These are phyloP conservation scores for Malacoctenus gilli DNA, from an alignment of 2,797 vertebrate genomes.

Conservation along the genomic window DNA sequence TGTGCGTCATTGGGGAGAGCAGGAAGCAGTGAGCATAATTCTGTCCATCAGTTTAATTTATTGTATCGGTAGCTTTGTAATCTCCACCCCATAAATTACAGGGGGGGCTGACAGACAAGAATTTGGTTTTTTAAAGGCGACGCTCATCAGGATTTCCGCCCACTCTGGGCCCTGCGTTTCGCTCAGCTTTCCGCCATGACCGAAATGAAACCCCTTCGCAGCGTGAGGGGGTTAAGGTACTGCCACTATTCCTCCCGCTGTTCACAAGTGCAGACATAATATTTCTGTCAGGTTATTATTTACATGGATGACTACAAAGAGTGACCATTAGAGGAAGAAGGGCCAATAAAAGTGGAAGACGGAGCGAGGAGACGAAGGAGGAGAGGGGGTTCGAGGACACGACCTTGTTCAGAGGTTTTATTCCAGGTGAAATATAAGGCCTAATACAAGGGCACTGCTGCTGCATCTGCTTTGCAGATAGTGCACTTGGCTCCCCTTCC, in stretches of 20 bases:
- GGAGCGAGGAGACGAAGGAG: constrained; percentile 2
- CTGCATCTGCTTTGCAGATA: constrained; percentile 80
- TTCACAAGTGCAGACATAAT: constrained; percentile 57
- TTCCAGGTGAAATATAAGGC: constrained; percentile 70
- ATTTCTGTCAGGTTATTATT: constrained; percentile 49
- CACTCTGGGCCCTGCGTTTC: constrained; percentile 29
- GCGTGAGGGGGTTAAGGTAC: constrained; percentile 4
- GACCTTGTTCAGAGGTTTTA: constrained; percentile 66
- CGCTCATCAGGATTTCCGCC: constrained; percentile 74
- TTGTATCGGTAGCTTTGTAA: constrained; percentile 98
- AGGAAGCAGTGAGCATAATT: constrained; percentile 99
- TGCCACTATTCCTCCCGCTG: constrained; percentile 39
- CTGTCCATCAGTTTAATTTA: constrained; percentile 99
- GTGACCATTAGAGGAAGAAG: constrained; percentile 57
- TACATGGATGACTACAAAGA: constrained; percentile 6
- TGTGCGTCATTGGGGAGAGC: constrained; percentile 97
- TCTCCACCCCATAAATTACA: constrained; percentile 92
- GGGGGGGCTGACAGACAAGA: constrained; percentile 92
- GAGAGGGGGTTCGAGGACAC: constrained; percentile 49
- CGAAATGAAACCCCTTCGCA: constrained; percentile 36
- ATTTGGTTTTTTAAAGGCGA: constrained; percentile 93
- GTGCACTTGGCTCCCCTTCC: constrained; percentile 73
- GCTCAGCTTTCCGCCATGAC: constrained; percentile 41
- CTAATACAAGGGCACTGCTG: constrained; percentile 66
- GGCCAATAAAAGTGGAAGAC: constrained; percentile 21